These are phyloP conservation scores for Hirtodrosophila cameraria DNA, from an alignment of 2,888 invertebrate species.

Conservation along the genomic window DNA sequence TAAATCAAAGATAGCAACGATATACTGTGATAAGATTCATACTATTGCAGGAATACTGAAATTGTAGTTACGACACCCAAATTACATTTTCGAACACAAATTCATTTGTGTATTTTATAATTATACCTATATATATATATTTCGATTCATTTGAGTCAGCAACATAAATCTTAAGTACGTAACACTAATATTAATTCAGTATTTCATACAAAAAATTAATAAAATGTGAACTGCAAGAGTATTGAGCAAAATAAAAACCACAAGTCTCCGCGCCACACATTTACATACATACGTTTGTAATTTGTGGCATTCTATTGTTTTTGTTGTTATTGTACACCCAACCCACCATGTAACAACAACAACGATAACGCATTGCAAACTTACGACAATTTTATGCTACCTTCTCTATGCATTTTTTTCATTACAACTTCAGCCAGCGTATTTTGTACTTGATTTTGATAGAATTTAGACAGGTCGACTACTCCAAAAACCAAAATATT, in stretches of 20 bases:
- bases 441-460: constrained; percentile 69
- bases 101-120: too few relatives aligned
- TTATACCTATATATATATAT: too few relatives aligned
- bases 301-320: constrained; percentile 6
- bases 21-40: too few relatives aligned
- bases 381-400: constrained; percentile 57
- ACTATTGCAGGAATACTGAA: constrained; percentile 16
- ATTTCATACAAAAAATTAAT: too few relatives aligned
- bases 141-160: constrained; percentile 7
- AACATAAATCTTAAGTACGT: constrained; percentile 1
- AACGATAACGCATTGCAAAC: constrained; percentile 29
- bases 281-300: constrained; percentile 4
- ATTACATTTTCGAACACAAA: too few relatives aligned
- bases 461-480: constrained; percentile 28
- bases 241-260: constrained; percentile 27
- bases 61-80: too few relatives aligned
- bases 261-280: constrained; percentile 18
- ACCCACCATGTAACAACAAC: constrained; percentile 47
- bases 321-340: constrained; percentile 29
- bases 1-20: background rate
- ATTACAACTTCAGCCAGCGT: constrained; percentile 25
- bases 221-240: constrained; percentile 37
- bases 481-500: too few relatives aligned
- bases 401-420: constrained; percentile 29
- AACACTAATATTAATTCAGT: background rate